Evolutionary conservation across 2,888 invertebrate species (phyloP).

Genomic region (Hirtodrosophila duncani): DNA sequence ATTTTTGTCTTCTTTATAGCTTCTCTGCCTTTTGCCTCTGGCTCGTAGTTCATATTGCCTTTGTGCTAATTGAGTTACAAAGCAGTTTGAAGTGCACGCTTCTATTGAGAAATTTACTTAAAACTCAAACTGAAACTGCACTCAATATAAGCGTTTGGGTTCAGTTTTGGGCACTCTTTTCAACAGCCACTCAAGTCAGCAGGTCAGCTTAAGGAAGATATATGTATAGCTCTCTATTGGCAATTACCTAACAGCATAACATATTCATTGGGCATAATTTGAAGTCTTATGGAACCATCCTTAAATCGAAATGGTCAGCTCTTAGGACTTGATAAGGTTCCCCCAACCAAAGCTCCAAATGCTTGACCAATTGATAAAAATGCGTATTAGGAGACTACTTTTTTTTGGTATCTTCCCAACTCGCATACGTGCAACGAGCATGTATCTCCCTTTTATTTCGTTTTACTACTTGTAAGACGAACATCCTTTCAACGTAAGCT

Average conservation of each 20-base stretch:
- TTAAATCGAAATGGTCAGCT: slow-evolving; percentile 11
- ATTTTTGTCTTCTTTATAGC: slow-evolving; percentile 57
- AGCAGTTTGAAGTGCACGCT: slow-evolving; percentile 1
- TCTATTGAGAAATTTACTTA: slow-evolving; percentile 6
- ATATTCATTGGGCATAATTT: slow-evolving; percentile 40
- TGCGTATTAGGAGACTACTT: slow-evolving; percentile 53
- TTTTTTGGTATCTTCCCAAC: slow-evolving; percentile 49
- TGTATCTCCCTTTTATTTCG: slow-evolving; percentile 14
- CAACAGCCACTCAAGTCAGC: slow-evolving; percentile 12
- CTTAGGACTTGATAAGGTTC: slow-evolving; percentile 9
- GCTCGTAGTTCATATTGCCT: slow-evolving; percentile 36
- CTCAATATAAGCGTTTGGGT: no score
- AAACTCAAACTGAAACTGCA: slow-evolving; percentile 4
- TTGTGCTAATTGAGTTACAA: slow-evolving; percentile 64
- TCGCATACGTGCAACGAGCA: slow-evolving; percentile 29
- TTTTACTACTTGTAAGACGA: slow-evolving; percentile 6
- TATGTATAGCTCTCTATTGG: slow-evolving; percentile 5
- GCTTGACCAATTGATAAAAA: slow-evolving; percentile 67
- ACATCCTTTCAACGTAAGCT: slow-evolving; percentile 74
- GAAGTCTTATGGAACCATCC: not conserved
- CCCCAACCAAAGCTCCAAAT: not conserved
- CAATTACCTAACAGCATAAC: slow-evolving; percentile 22
- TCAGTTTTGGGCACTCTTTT: no score
- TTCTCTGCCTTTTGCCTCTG: slow-evolving; percentile 1
- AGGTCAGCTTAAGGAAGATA: slow-evolving; percentile 36